phyloP scores from a whole-genome alignment of 2,797 vertebrate species.

The Alosa sapidissima region DNA sequence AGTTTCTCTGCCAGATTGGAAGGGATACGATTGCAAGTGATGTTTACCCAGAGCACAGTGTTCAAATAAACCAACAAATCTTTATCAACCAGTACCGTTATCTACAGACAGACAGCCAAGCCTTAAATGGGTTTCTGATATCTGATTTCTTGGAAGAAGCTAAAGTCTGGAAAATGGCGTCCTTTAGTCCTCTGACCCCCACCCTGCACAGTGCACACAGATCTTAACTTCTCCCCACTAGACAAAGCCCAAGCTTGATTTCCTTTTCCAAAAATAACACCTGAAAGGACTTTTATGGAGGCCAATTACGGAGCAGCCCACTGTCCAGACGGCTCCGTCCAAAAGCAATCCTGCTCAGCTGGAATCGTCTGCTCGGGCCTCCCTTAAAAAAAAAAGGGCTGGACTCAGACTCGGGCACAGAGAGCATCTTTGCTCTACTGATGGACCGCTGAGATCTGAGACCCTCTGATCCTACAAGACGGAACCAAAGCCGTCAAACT shows the following conservation, averaged over 20 bases:
- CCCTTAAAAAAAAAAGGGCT: neutral
- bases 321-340: neutral
- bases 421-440: neutral
- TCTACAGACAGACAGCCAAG: neutral
- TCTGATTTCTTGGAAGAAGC: neutral
- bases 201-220: neutral
- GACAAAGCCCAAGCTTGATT: neutral
- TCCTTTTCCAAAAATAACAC: slow-evolving; percentile 27
- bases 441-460: neutral
- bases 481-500: neutral
- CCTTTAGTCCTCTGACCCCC: neutral
- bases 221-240: neutral
- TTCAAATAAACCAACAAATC: neutral
- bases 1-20: neutral
- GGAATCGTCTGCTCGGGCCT: neutral
- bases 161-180: neutral
- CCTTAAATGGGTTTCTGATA: neutral
- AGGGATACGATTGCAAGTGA: neutral
- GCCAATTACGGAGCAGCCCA: slow-evolving; percentile 24
- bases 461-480: neutral
- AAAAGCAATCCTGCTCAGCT: neutral
- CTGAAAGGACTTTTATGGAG: neutral
- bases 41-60: neutral
- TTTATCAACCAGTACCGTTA: neutral
- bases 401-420: neutral